These are phyloP conservation scores for Notoglanidium macrostoma DNA, from an alignment of 2,797 vertebrate species.

Conservation along the genomic window DNA sequence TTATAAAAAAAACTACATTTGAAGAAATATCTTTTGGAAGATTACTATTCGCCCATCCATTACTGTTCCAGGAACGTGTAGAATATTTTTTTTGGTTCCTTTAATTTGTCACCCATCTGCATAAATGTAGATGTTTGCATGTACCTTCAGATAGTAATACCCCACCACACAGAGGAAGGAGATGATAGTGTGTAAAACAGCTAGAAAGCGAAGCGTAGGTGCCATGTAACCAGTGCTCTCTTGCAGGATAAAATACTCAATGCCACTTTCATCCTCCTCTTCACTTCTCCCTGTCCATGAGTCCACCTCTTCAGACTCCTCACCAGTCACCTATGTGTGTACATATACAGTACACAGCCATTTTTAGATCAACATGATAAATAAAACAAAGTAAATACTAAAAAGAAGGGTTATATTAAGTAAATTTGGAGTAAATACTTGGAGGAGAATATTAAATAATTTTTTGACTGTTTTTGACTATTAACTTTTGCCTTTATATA, in stretches of 20 bases:
- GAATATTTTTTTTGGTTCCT: not conserved
- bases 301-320: conserved; percentile 84
- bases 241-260: conserved; percentile 96
- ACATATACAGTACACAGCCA: not conserved
- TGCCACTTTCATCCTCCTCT: conserved; percentile 85
- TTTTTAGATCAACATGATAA: not conserved
- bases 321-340: conserved; percentile 87
- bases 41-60: not conserved
- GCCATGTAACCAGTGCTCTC: conserved; percentile 99
- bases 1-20: not conserved
- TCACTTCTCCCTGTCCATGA: conserved; percentile 84
- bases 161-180: conserved; percentile 96
- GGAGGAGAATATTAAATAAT: not conserved
- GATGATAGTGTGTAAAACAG: conserved; percentile 92
- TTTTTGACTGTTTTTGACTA: not conserved
- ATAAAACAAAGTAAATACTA: not conserved
- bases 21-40: not conserved
- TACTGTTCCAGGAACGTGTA: not conserved
- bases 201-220: conserved; percentile 87
- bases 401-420: not conserved
- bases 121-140: not conserved
- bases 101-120: not conserved
- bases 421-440: not conserved
- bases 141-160: conserved; percentile 92
- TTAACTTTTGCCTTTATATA: not conserved